phyloP scores from a whole-genome alignment of 2,888 invertebrate genomes.

The Octonoba sinensis region DNA sequence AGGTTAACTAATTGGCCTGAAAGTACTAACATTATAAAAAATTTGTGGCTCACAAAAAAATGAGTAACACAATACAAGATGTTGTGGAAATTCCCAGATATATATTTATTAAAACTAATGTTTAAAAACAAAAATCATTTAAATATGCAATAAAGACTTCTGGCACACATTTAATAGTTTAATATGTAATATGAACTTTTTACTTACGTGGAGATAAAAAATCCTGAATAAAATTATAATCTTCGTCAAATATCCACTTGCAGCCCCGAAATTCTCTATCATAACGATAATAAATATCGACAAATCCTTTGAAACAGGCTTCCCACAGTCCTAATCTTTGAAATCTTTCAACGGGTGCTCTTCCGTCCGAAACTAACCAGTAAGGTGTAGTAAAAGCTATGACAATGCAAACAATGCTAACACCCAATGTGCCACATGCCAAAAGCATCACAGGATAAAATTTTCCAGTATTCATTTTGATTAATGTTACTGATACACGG shows the following conservation, averaged over 20 bases:
- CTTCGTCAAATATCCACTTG: constrained; percentile 98
- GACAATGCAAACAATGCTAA: constrained; percentile 66
- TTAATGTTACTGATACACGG: neutral
- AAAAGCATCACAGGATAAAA: constrained; percentile 54
- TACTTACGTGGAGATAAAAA: constrained; percentile 83
- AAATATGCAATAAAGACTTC: too few species aligned
- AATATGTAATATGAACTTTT: neutral
- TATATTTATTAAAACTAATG: too few species aligned
- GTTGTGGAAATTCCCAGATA: too few species aligned
- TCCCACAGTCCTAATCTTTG: constrained; percentile 86
- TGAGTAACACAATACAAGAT: too few species aligned
- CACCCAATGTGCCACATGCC: constrained; percentile 41
- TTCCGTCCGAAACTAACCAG: constrained; percentile 69
- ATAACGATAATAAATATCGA: constrained; percentile 80
- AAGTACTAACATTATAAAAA: too few species aligned
- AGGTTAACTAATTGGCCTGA: too few species aligned
- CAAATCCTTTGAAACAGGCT: constrained; percentile 89
- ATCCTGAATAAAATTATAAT: constrained; percentile 93
- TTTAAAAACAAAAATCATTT: too few species aligned
- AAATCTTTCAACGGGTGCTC: constrained; percentile 68
- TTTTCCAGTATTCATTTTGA: constrained; percentile 41
- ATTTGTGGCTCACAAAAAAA: too few species aligned
- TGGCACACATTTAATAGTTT: too few species aligned
- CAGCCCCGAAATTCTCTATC: constrained; percentile 87
- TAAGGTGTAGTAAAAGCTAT: constrained; percentile 69